Base-by-base conservation (phyloP, 2,113 vertebrate species). In the Amazona guildingii region DNA sequence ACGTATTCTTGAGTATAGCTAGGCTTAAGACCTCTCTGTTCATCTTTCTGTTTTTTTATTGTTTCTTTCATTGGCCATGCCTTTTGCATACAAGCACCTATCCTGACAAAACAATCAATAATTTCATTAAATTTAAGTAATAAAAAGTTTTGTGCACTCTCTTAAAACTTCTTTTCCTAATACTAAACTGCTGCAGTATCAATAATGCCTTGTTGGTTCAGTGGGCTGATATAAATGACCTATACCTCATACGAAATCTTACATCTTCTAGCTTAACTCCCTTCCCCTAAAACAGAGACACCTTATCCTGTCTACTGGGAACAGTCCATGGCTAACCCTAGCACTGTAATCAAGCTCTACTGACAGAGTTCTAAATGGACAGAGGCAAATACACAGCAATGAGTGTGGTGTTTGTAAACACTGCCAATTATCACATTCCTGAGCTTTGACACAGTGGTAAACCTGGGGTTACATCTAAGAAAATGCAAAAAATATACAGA, bases 111-210 rank as follows among this genome's bases (percentile, higher is more conserved):
- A 39, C 3, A 52, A 76, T 72, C 75, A 79, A 78, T 49, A 90
- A 39, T 76, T 92, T 82, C 78, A 76, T 41, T 76, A 85, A 76
- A n/a, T 76, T 41, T 73, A 85, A 76, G 21, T 76, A 91, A 82
- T 24, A 28, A 84, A n/a, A 91, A 57, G 6, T 39, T 27, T 21
- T 90, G 70, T 90, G 16, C 37, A 27, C 16, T 52, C 33, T 74
- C 51, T 74, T 74, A 75, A 92, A 91, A 62, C 57, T 90, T 63
- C 44, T 81, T 51, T 92, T 90, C 25, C 55, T 86, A 28, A 39
- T 37, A 54, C 11, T 51, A 66, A 82, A 57, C 6, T 24, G 3
- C 79, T 39, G 41, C 43, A 68, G 20, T 75, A 69, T 28, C 21
- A 44, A 33, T 62, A 74, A 94, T 24, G 4, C 11, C 43, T 78